Percentiles rank a stretch among this genome's conserved stretches.
Evolutionary conservation across 2,888 invertebrate species (phyloP).

Genomic region (Hyposoter dolosus): DNA sequence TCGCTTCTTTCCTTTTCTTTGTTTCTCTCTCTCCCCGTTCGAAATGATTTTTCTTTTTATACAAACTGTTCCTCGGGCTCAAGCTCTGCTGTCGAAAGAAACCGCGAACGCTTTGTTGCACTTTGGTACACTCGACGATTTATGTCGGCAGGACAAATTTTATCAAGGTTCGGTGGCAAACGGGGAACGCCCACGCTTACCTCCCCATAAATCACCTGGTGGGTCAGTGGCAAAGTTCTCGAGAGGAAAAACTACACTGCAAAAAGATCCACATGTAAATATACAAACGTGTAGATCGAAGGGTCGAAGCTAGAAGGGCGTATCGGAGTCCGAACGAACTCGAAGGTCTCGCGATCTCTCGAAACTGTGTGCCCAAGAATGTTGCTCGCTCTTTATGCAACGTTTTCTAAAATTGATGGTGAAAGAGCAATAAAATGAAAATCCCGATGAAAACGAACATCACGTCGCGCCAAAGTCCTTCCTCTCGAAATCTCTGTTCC

Average conservation of each 20-base stretch:
- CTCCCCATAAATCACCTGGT: constrained; percentile 80
- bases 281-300: not conserved
- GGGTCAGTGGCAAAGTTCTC: constrained; percentile 61
- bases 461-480: not conserved
- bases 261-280: not conserved
- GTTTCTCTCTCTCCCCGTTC: constrained; percentile 22
- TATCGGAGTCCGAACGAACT: not conserved
- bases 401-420: constrained; percentile 25
- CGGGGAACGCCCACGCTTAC: constrained; percentile 80
- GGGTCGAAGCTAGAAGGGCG: not conserved
- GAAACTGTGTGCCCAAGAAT: constrained; percentile 16
- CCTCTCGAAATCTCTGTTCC: not conserved
- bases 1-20: constrained; percentile 14
- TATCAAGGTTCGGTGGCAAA: constrained; percentile 84
- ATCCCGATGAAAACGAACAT: constrained; percentile 16
- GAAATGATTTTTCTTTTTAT: constrained; percentile 4
- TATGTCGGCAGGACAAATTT: constrained; percentile 84
- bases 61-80: constrained; percentile 3
- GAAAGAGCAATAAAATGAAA: constrained; percentile 31
- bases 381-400: constrained; percentile 3
- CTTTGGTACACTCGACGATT: constrained; percentile 80
- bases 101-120: constrained; percentile 72
- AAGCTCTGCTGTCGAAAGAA: constrained; percentile 37
- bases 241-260: constrained; percentile 12
- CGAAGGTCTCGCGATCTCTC: constrained; percentile 19